phyloP scores from a whole-genome alignment of 2,888 invertebrate species.

The Monopis laevigella region DNA sequence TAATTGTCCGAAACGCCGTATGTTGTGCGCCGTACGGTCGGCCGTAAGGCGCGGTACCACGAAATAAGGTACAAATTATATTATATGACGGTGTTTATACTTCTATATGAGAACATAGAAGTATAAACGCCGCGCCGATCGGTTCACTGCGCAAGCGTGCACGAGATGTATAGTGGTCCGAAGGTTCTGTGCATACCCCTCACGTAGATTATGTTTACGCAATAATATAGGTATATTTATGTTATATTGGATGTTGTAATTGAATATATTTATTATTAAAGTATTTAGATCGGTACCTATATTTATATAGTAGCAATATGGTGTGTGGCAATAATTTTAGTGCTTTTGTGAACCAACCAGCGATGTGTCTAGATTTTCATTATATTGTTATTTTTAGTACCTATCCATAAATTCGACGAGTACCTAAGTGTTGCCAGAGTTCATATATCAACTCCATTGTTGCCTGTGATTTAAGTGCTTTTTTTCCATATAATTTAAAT shows the following conservation, averaged over 20 bases:
- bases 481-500: too few relatives aligned
- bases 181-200: too few relatives aligned
- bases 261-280: slow-evolving; percentile 47
- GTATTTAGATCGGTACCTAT: slow-evolving; percentile 31
- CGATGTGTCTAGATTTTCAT: neutral
- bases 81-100: too few relatives aligned
- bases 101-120: too few relatives aligned
- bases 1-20: slow-evolving; percentile 4
- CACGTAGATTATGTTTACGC: slow-evolving; percentile 34
- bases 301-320: slow-evolving; percentile 48
- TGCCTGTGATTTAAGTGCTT: too few relatives aligned
- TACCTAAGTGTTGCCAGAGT: neutral
- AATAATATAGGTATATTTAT: slow-evolving; percentile 55
- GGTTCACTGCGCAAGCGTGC: too few relatives aligned
- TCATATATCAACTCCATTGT: too few relatives aligned
- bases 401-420: neutral
- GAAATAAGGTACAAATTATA: too few relatives aligned
- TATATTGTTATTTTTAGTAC: neutral
- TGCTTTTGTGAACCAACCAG: slow-evolving; percentile 3
- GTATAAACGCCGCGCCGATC: too few relatives aligned
- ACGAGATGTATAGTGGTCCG: too few relatives aligned
- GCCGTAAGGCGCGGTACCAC: too few relatives aligned
- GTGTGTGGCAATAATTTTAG: slow-evolving; percentile 63
- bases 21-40: too few relatives aligned
- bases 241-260: slow-evolving; percentile 62